Base-by-base conservation (phyloP, 2,888 invertebrate species). In the Encarsia formosa region DNA sequence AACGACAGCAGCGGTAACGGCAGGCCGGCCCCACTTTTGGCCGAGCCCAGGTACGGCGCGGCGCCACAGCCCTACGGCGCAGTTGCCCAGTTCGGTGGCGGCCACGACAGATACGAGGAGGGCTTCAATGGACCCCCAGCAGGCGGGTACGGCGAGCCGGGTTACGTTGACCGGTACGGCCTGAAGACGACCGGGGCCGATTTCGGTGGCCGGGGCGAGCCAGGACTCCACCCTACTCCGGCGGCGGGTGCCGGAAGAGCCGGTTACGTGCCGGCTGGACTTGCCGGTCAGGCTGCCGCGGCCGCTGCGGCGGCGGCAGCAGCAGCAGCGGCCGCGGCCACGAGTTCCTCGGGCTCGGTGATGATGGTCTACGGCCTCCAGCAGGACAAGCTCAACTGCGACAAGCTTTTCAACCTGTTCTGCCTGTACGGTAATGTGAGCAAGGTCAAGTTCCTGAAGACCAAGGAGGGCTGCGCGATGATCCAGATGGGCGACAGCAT, bases 401-500 rank as follows among this genome's bases (percentile, higher is more conserved):
- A 97, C 71, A 85, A 89, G 68, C 83, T 99, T 57, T 99, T 99
- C 84, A 99, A 99, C 78, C 80, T 99, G 66, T 92, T 99, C 80
- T 99, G 99, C 77, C 84, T 98, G 59, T 99, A 98, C 76, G 99
- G 99, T 65, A 99, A 99, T 75, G 96, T 98, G 61, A 88, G 93
- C 66, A 87, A 94, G 84, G 96, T 97, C 76, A 98, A 98, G 78
- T 99, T 98, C 78, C 78, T 99, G 76, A 95, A 96, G 79, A 94
- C 94, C 57, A 99, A 98, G 78, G 95, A 96, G 69, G 98, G 98
- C 59, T 95, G 97, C 50, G 97, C 97, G 39, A 99, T 99, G 98
- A 91, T 98, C 46, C 97, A 99, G 78, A 93, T 99, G 94, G 96
- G 97, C 8, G 96, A 96, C 75, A 86, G 87, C 13, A 85, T 91